phyloP scores from a whole-genome alignment of 2,797 vertebrate species.

The Falco columbarius region DNA sequence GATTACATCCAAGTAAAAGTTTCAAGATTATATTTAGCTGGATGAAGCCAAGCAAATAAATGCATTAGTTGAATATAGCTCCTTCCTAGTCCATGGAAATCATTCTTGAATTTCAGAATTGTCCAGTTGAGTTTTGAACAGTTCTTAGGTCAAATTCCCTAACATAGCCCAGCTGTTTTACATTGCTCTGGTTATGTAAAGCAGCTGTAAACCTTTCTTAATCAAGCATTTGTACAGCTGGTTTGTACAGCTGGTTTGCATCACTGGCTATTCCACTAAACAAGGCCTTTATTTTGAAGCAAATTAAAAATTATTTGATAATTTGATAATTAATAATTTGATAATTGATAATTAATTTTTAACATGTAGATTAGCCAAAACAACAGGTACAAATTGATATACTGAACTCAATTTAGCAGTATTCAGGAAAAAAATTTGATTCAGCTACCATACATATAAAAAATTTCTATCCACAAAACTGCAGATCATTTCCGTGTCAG shows the following conservation, averaged over 20 bases:
- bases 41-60: conserved; percentile 36
- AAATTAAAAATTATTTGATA: conserved; percentile 45
- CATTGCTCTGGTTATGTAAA: not conserved
- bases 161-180: not conserved
- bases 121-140: not conserved
- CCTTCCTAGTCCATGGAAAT: not conserved
- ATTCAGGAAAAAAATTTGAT: not conserved
- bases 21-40: not conserved
- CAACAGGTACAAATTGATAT: conserved; percentile 1
- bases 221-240: conserved; percentile 17
- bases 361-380: not conserved
- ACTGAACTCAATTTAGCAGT: not conserved
- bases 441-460: not conserved
- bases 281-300: conserved; percentile 24
- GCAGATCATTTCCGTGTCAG: not conserved
- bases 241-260: conserved; percentile 45
- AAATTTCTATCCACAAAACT: not conserved
- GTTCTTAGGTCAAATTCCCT: not conserved
- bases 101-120: conserved; percentile 9
- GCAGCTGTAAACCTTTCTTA: conserved; percentile 32
- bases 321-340: conserved; percentile 40
- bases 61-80: not conserved
- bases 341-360: conserved; percentile 39
- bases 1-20: not conserved
- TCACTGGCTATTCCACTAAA: not conserved